These are phyloP conservation scores for Unio pictorum DNA, from an alignment of 2,888 invertebrate species.

Conservation along the genomic window DNA sequence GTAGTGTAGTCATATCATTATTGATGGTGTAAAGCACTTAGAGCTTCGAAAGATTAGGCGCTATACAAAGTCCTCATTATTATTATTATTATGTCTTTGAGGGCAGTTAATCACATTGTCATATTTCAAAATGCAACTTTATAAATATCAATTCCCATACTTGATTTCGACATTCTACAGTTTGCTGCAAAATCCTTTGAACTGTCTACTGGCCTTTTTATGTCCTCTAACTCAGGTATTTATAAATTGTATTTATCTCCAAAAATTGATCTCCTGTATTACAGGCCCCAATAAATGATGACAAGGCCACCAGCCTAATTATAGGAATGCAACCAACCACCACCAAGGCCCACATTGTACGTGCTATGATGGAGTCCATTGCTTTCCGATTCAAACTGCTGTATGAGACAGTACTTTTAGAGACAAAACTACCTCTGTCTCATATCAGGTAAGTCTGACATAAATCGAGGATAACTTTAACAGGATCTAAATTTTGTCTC, in stretches of 20 bases:
- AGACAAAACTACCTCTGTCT: conserved; percentile 76
- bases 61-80: too few relatives aligned
- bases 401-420: conserved; percentile 81
- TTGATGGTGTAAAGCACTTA: too few relatives aligned
- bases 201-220: background rate
- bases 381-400: conserved; percentile 92
- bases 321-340: conserved; percentile 94
- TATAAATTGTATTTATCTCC: too few relatives aligned
- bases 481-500: background rate
- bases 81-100: too few relatives aligned
- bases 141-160: too few relatives aligned
- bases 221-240: background rate
- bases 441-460: conserved; percentile 50
- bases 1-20: too few relatives aligned
- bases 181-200: background rate
- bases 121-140: too few relatives aligned
- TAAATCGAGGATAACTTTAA: conserved; percentile 3
- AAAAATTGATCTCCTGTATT: conserved; percentile 6
- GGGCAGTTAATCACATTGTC: too few relatives aligned
- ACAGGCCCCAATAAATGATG: conserved; percentile 91
- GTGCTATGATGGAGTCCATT: conserved; percentile 94
- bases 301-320: conserved; percentile 87
- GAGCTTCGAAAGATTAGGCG: too few relatives aligned
- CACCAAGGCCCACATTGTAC: conserved; percentile 90
- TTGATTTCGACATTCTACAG: too few relatives aligned